Evolutionary conservation across 2,113 vertebrate genomes (phyloP), one percentile per base, ranked within the genome.

Genomic region (Sturnira hondurensis): DNA sequence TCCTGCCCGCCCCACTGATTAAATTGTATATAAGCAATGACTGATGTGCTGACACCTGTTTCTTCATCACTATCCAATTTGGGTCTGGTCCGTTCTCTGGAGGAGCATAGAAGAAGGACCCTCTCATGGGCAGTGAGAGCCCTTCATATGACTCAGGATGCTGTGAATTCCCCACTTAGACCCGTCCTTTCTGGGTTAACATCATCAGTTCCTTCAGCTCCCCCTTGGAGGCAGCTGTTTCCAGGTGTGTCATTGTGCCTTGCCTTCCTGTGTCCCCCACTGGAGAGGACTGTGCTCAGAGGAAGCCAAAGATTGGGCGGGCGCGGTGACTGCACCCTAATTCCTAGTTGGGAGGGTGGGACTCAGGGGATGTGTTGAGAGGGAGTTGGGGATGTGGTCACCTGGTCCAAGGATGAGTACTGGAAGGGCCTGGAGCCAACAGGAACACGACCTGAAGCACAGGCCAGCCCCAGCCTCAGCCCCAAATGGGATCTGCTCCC

Each of bases 171-270:
- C 36, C 6, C 11, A 17, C 31, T 36, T 15, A 3, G 33, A 36
- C 31, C 12, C 50, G 38, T 26, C 26, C 31, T 86, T 33, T 89
- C 14, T 33, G 33, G 38, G 41, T 78, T 77, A 58, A 68, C 43
- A 33, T 16, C 36, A 38, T 33, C 20, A 36, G 50, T 31, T 36
- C 56, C 45, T 82, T 82, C 15, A 41, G 43, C 22, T 36, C 12
- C 38, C 36, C 20, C 36, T 33, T 0, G 0, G 52, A 63, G 76
- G 45, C 24, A n/a, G 20, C 36, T 17, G 15, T 67, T 9, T 76
- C 41, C 4, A 26, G 83, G 45, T 0, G 0, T 16, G 15, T 12
- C 10, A 20, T 28, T 2, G 15, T 8, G n/a, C 14, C 7, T 15
- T 17, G 11, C 13, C 56, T 91, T 45, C 31, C 0, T 1, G 22